A percentile compares a stretch with the other conserved stretches of the same genome.
Evolutionary conservation across 2,888 invertebrate species (phyloP).

Genomic region (Allacma fusca): DNA sequence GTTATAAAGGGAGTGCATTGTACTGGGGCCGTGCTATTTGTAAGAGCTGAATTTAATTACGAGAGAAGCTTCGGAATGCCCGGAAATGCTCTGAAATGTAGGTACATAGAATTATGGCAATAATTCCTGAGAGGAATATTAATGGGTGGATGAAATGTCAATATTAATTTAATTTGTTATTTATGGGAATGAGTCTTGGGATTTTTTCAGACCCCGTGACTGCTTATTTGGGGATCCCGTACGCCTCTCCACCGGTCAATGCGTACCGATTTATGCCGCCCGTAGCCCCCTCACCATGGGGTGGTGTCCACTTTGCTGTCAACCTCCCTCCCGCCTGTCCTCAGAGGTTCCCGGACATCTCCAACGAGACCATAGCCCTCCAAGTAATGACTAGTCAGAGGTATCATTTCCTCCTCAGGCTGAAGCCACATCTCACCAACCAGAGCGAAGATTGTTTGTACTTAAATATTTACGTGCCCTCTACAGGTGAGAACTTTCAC

Average conservation of each 20-base stretch:
- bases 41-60: no score
- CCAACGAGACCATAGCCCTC: slow-evolving; percentile 58
- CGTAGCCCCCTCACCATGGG: slow-evolving; percentile 60
- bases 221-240: slow-evolving; percentile 58
- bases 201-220: slow-evolving; percentile 57
- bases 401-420: slow-evolving; percentile 56
- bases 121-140: no score
- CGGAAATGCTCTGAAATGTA: no score
- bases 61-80: no score
- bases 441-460: slow-evolving; percentile 61
- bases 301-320: slow-evolving; percentile 53
- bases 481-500: slow-evolving; percentile 49
- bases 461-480: slow-evolving; percentile 56
- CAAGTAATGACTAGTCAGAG: slow-evolving; percentile 58
- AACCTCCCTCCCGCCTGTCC: slow-evolving; percentile 66
- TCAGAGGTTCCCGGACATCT: slow-evolving; percentile 70
- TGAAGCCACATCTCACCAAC: slow-evolving; percentile 58
- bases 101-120: no score
- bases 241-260: slow-evolving; percentile 59
- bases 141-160: no score
- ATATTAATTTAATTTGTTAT: slow-evolving; percentile 21
- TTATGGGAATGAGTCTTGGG: not conserved
- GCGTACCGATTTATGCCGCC: slow-evolving; percentile 61
- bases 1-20: no score
- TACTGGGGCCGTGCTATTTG: no score